These are phyloP conservation scores for Drosophila nigricruria DNA, from an alignment of 2,888 invertebrate genomes.

Conservation along the genomic window DNA sequence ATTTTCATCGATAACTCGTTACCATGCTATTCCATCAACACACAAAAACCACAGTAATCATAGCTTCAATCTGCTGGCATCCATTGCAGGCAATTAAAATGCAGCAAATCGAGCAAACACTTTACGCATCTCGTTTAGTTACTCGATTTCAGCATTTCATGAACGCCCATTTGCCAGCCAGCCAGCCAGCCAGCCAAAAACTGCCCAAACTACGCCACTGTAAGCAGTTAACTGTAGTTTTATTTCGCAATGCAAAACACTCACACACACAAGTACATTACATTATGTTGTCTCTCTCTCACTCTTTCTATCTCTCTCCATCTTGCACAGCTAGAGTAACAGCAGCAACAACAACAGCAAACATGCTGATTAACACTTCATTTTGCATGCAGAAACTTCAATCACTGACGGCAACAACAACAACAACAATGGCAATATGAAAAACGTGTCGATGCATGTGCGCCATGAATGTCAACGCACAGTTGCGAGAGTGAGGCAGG, in stretches of 20 bases:
- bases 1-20: not conserved
- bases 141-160: conserved; percentile 5
- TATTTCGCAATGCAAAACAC: conserved; percentile 22
- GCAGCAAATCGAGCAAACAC: not conserved
- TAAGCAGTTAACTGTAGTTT: conserved; percentile 25
- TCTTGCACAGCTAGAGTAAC: not conserved
- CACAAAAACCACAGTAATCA: not conserved
- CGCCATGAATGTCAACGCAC: conserved; percentile 67
- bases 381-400: conserved; percentile 72
- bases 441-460: conserved; percentile 75
- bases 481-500: not conserved
- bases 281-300: no score
- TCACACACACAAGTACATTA: conserved; percentile 4
- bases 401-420: conserved; percentile 38
- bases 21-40: not conserved
- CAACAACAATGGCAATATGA: conserved; percentile 35
- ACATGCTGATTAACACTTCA: conserved; percentile 66
- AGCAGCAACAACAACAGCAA: conserved; percentile 31
- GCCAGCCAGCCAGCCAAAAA: conserved; percentile 5
- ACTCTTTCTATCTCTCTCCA: not conserved
- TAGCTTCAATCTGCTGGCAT: not conserved
- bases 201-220: not conserved
- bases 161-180: conserved; percentile 18
- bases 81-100: conserved; percentile 11
- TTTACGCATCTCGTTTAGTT: conserved; percentile 11